Evolutionary conservation across 2,888 invertebrate genomes (phyloP), one percentile per base, ranked within the genome.

Genomic region (Chymomyza fuscimana): DNA sequence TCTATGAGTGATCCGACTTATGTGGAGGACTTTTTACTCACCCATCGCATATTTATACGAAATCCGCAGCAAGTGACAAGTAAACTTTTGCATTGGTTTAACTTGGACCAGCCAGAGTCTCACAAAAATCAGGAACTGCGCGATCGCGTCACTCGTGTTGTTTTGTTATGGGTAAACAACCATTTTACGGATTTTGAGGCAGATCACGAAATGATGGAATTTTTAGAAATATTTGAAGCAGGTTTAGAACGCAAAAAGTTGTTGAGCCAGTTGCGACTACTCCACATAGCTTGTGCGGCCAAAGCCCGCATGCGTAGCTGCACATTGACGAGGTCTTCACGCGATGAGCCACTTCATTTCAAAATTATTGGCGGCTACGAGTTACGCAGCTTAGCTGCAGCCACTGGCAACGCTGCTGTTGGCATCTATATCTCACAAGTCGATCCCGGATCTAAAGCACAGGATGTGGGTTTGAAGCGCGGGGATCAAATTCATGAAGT

Each of bases 401-500:
- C 91, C 29, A 89, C 87, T 0, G 88, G 90, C 0, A 96, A 96
- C 76, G 77, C 88, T 6, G 72, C 88, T 0, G 96, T 96, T 69
- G 98, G 98, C 66, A 97, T 99, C 81, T 99, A 98, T 92, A 96
- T 99, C 80, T 95, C 97, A 32, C 97, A 97, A 92, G 98, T 99
- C 29, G 98, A 98, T 90, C 96, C 96, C 85, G 95, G 95, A 77
- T 97, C 98, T 2, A 98, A 98, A 92, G 97, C 99, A 7, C 97
- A 98, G 92, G 97, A 98, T 91, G 97, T 98, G 29, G 99, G 99
- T 0, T 93, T 99, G 63, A 98, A 99, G 92, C 94, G 98, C 66
- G 99, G 99, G 54, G 99, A 99, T 93, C 99, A 99, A 93, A 97
- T 99, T 75, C 93, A 99, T 80, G 98, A 99, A 93, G 98, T 99